A percentile compares a stretch with the other conserved stretches of the same genome.
Conservation (phyloP, 2,888 invertebrate species). For the Graphium colonna region DNA sequence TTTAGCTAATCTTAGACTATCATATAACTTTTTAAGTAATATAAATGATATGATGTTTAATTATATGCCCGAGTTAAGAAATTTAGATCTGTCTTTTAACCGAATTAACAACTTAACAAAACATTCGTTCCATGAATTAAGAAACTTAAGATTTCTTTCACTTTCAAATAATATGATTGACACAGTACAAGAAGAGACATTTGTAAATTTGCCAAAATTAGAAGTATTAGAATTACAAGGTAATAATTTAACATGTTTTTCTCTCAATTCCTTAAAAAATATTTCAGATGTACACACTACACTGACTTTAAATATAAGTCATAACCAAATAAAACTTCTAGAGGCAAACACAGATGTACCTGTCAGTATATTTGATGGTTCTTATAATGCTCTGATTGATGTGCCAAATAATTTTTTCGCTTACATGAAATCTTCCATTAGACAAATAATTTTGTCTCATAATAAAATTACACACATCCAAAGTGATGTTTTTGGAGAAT, state of each 20-base stretch:
- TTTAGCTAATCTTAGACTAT: conserved; percentile 88
- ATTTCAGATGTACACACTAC: conserved; percentile 83
- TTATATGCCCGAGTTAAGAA: conserved; percentile 85
- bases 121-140: conserved; percentile 87
- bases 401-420: conserved; percentile 84
- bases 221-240: conserved; percentile 89
- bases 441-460: conserved; percentile 85
- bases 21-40: conserved; percentile 87
- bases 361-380: conserved; percentile 85
- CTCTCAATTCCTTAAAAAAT: conserved; percentile 84
- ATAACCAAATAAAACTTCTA: conserved; percentile 80
- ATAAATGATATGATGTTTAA: conserved; percentile 86
- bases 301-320: conserved; percentile 87
- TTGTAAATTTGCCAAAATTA: conserved; percentile 87
- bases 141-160: conserved; percentile 89
- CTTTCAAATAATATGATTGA: conserved; percentile 90
- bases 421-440: conserved; percentile 81
- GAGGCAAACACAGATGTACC: conserved; percentile 77
- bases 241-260: conserved; percentile 86
- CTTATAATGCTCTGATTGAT: conserved; percentile 83
- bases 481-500: conserved; percentile 86
- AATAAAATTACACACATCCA: conserved; percentile 86
- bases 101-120: conserved; percentile 85
- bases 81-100: conserved; percentile 89
- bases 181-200: conserved; percentile 85